A percentile compares a stretch with the other conserved stretches of the same genome.
phyloP scores from a whole-genome alignment of 2,797 vertebrate species.

The Malacoraja senta region DNA sequence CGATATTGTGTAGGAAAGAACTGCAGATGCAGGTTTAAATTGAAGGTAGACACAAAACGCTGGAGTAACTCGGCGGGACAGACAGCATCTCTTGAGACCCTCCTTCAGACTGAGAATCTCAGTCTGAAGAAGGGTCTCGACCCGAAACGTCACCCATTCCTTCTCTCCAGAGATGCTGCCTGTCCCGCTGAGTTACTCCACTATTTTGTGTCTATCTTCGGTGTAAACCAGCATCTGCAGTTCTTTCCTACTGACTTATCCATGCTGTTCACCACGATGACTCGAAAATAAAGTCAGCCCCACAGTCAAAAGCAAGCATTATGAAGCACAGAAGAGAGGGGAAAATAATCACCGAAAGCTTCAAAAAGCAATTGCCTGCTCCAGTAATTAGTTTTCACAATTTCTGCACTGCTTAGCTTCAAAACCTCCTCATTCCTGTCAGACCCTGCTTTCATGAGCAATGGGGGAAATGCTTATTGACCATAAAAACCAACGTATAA shows the following conservation, averaged over 20 bases:
- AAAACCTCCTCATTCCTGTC: background rate
- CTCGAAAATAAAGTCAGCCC: background rate
- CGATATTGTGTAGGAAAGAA: too few species aligned
- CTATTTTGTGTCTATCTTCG: background rate
- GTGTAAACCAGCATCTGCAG: background rate
- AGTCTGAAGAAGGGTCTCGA: too few species aligned
- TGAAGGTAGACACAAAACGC: too few species aligned
- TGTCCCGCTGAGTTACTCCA: background rate
- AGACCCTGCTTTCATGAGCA: background rate
- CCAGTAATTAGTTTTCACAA: background rate
- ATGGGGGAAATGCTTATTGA: background rate
- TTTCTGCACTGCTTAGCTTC: background rate
- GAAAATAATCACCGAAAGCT: background rate
- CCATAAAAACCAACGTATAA: too few species aligned
- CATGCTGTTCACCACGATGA: too few species aligned
- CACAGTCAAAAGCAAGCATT: background rate
- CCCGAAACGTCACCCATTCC: too few species aligned
- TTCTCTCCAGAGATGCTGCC: too few species aligned
- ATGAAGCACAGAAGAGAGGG: background rate
- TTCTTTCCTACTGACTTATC: too few species aligned
- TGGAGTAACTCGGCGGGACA: too few species aligned
- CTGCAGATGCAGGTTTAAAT: too few species aligned
- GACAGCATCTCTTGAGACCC: too few species aligned
- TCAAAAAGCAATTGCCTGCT: background rate
- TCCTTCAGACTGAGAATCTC: too few species aligned